phyloP scores from a whole-genome alignment of 2,797 vertebrate genomes.

The Trachops cirrhosus region DNA sequence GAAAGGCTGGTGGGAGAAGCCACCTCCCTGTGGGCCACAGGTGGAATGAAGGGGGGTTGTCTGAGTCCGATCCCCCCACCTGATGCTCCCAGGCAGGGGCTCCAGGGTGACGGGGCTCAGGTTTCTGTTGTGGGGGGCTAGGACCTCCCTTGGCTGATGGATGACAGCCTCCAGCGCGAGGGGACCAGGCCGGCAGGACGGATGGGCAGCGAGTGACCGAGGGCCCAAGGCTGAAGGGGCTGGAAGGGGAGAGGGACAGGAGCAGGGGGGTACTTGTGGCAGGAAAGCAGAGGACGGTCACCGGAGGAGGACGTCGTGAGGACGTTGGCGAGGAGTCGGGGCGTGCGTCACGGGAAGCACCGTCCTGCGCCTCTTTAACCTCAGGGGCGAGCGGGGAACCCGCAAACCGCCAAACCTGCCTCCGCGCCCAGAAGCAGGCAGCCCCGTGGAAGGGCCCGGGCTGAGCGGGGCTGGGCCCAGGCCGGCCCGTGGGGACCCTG shows the following conservation, averaged over 20 bases:
- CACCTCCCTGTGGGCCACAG: neutral
- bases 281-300: neutral
- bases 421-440: neutral
- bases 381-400: neutral
- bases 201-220: neutral
- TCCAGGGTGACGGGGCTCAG: neutral
- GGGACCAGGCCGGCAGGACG: conserved; percentile 70
- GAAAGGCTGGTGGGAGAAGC: too few species aligned
- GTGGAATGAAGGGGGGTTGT: neutral
- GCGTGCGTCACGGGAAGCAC: neutral
- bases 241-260: neutral
- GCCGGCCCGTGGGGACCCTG: neutral
- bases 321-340: neutral
- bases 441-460: fast-evolving
- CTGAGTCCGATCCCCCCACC: neutral
- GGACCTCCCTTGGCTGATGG: too few species aligned
- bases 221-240: neutral
- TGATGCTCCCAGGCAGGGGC: fast-evolving
- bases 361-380: neutral
- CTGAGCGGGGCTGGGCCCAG: neutral
- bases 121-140: neutral
- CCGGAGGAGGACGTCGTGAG: fast-evolving
- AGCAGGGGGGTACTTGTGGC: neutral
- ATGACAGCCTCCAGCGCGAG: neutral
- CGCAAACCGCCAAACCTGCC: fast-evolving